A percentile compares a stretch with the other conserved stretches of the same genome.
Evolutionary conservation across 2,797 vertebrate genomes (phyloP).

Genomic region (Monodelphis domestica): DNA sequence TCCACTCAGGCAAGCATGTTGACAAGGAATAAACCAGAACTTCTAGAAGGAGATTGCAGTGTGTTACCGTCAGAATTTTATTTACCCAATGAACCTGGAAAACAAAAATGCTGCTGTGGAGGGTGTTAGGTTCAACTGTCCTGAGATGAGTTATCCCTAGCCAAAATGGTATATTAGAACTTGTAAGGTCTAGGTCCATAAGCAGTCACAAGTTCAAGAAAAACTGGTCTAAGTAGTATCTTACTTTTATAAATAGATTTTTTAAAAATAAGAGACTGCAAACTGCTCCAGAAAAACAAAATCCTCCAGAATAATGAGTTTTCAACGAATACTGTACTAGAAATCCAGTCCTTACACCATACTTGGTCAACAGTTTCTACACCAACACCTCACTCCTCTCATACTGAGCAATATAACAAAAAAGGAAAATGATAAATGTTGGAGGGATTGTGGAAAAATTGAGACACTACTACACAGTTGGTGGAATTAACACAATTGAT

Average conservation of each 20-base stretch:
- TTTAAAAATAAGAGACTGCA: background rate
- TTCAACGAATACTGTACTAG: background rate
- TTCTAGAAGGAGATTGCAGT: background rate
- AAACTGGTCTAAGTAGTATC: slow-evolving; percentile 5
- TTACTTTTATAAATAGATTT: background rate
- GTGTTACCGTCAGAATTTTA: slow-evolving; percentile 16
- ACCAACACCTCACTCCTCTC: background rate
- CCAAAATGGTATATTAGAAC: background rate
- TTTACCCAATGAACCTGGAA: background rate
- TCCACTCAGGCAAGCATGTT: background rate
- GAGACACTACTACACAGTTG: too few relatives aligned
- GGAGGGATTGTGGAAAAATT: too few relatives aligned
- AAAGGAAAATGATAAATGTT: too few relatives aligned
- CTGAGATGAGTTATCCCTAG: background rate
- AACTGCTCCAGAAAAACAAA: background rate
- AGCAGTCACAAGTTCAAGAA: slow-evolving; percentile 6
- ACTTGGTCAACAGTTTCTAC: background rate
- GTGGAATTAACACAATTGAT: too few relatives aligned
- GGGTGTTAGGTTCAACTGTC: background rate
- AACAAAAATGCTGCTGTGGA: slow-evolving; percentile 5
- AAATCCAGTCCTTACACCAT: background rate
- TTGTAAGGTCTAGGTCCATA: background rate
- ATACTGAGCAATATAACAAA: background rate
- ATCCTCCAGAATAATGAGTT: slow-evolving; percentile 4
- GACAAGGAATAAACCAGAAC: background rate